Evolutionary conservation across 1,140 invertebrate genomes (phyloP).

Genomic region (Melipona quadrifasciata): DNA sequence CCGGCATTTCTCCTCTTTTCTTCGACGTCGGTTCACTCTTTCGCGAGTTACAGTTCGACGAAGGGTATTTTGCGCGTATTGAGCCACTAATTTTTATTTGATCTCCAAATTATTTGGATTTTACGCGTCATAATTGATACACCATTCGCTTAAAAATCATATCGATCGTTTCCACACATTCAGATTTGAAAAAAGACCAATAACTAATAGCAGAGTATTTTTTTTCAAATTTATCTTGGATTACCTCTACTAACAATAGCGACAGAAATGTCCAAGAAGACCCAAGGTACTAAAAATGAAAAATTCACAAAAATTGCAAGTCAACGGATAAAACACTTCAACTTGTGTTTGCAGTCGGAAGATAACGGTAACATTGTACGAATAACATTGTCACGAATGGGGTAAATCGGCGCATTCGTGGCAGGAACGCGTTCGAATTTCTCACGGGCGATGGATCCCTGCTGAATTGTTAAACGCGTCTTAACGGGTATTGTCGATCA

Average conservation of each 20-base stretch:
- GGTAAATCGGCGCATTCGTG: neutral
- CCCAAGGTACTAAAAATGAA: neutral
- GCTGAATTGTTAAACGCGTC: constrained; percentile 13
- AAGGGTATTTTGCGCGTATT: neutral
- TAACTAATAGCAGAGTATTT: neutral
- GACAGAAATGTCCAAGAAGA: fast-evolving
- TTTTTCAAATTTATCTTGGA: neutral
- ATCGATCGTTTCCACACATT: neutral
- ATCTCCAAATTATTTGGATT: no score
- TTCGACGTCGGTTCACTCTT: constrained; percentile 4
- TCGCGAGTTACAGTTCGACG: no score
- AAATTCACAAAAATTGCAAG: neutral
- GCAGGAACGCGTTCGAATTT: constrained; percentile 6
- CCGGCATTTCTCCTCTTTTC: neutral
- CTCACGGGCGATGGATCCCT: neutral
- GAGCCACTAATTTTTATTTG: no score
- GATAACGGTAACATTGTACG: neutral
- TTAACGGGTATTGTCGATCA: constrained; percentile 56
- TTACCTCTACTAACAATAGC: neutral
- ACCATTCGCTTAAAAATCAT: no score
- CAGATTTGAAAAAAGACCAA: neutral
- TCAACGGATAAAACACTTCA: neutral
- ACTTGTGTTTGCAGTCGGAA: neutral
- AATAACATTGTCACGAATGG: neutral
- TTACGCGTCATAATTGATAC: no score